Evolutionary conservation across 1,140 invertebrate species (phyloP).

Genomic region (Condylostylus longicornis): DNA sequence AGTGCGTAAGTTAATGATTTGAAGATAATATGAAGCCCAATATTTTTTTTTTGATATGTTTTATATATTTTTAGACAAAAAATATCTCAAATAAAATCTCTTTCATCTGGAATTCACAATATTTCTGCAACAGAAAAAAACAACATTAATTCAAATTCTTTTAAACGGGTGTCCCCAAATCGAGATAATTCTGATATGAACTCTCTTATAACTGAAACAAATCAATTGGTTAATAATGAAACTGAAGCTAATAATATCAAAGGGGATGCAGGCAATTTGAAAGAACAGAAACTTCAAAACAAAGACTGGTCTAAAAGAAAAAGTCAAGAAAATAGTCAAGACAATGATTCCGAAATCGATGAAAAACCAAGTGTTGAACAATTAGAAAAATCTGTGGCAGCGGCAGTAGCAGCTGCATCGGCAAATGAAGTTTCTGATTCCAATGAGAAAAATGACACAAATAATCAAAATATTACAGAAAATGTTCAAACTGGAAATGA

Average conservation of each 20-base stretch:
- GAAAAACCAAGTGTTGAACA: not conserved
- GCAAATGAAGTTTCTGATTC: not conserved
- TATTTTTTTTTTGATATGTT: slow-evolving; percentile 3
- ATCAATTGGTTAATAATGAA: too few species aligned
- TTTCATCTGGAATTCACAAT: too few species aligned
- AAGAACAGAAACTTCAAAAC: too few species aligned
- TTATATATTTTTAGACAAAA: slow-evolving; percentile 14
- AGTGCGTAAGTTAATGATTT: slow-evolving; percentile 20
- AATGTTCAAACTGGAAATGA: not conserved
- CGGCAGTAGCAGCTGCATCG: not conserved
- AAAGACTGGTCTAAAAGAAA: too few species aligned
- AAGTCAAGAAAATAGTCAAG: not conserved
- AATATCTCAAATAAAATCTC: slow-evolving; percentile 1
- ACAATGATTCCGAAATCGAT: not conserved
- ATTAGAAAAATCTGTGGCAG: slow-evolving; percentile 8
- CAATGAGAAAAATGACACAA: slow-evolving; percentile 10
- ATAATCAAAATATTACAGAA: not conserved
- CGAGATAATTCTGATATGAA: too few species aligned
- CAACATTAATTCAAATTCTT: too few species aligned
- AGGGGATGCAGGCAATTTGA: slow-evolving; percentile 7
- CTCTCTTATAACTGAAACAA: too few species aligned
- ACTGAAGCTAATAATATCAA: too few species aligned
- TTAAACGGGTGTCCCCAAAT: too few species aligned
- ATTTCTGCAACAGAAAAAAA: too few species aligned
- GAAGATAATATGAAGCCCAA: not conserved